Percentiles rank a stretch among this genome's conserved stretches.
Conservation (phyloP, 2,888 invertebrate genomes). For the Augochlorella aurata region DNA sequence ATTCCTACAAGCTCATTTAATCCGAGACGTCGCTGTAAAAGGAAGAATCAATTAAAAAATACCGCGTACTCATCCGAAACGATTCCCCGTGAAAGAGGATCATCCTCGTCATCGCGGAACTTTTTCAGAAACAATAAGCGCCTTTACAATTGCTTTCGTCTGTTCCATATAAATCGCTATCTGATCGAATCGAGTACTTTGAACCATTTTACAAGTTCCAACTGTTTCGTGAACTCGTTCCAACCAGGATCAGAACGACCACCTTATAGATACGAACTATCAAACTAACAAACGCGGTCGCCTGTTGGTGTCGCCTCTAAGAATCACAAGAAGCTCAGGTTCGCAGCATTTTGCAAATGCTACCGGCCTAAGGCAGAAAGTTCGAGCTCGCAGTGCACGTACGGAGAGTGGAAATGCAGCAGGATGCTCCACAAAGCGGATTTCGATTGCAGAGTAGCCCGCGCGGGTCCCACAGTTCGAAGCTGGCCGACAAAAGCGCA, state of each 20-base stretch:
- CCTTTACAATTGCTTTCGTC: not conserved
- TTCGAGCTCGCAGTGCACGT: not conserved
- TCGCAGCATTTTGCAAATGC: not conserved
- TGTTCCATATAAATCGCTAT: no score
- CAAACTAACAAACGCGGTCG: no score
- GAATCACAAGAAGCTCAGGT: no score
- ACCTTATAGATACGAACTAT: no score
- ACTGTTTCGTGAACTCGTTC: no score
- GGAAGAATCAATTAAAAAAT: slow-evolving; percentile 8
- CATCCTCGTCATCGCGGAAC: not conserved
- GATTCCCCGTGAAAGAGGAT: not conserved
- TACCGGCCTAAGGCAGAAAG: not conserved
- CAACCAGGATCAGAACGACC: no score
- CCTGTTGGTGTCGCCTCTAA: no score
- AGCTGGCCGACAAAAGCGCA: not conserved
- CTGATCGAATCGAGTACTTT: no score
- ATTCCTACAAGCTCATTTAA: slow-evolving; percentile 3
- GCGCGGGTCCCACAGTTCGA: slow-evolving; percentile 4
- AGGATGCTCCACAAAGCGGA: slow-evolving; percentile 24
- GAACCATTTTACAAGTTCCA: no score
- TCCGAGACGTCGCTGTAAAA: not conserved
- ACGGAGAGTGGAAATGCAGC: not conserved
- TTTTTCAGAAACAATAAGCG: not conserved
- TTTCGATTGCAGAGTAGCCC: slow-evolving; percentile 53
- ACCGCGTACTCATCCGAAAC: not conserved